These are phyloP conservation scores for Liodrosophila aerea DNA, from an alignment of 2,888 invertebrate genomes.

Conservation along the genomic window DNA sequence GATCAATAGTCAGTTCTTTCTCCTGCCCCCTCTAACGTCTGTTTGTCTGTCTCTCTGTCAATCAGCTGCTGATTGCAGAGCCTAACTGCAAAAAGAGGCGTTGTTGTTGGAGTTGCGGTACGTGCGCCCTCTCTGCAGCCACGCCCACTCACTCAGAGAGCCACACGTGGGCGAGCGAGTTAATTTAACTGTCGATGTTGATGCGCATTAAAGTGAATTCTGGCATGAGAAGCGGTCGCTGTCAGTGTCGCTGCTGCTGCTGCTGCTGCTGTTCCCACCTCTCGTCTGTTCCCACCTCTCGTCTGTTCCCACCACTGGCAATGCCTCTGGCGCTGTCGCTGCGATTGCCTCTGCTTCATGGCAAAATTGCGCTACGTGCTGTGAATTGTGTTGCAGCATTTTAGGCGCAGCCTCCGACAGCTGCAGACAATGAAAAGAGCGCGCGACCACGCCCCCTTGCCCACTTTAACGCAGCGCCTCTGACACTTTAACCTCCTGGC, in stretches of 20 bases:
- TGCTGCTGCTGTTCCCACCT: neutral
- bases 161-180: conserved; percentile 41
- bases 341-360: conserved; percentile 43
- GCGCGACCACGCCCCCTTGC: conserved; percentile 15
- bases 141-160: conserved; percentile 25
- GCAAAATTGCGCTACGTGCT: conserved; percentile 71
- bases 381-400: conserved; percentile 73
- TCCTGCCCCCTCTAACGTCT: conserved; percentile 1
- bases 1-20: too few relatives aligned
- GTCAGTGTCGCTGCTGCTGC: neutral
- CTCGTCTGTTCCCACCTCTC: neutral
- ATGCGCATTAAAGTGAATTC: conserved; percentile 55
- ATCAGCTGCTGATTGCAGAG: conserved; percentile 44
- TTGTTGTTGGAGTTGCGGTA: neutral
- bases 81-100: too few relatives aligned
- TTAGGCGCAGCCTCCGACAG: conserved; percentile 59
- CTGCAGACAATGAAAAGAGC: conserved; percentile 66
- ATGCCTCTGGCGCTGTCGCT: neutral
- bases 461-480: neutral
- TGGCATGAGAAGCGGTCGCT: neutral
- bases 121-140: conserved; percentile 1
- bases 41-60: conserved; percentile 30
- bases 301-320: neutral
- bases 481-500: neutral
- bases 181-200: conserved; percentile 62